Percentiles rank a stretch among this genome's conserved stretches.
phyloP scores from a whole-genome alignment of 2,888 invertebrate species.

The Ametastegia equiseti region DNA sequence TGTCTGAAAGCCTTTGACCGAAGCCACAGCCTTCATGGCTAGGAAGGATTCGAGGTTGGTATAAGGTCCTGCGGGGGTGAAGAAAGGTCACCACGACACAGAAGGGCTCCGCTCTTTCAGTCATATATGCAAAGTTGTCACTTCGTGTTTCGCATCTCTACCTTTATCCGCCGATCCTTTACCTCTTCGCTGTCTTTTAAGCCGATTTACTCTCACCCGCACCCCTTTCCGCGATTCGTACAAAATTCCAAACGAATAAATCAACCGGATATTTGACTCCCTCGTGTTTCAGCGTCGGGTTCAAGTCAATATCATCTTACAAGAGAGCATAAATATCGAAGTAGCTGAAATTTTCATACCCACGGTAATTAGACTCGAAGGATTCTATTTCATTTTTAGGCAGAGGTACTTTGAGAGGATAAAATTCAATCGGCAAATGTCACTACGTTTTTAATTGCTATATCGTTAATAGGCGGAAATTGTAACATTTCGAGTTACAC shows the following conservation, averaged over 20 bases:
- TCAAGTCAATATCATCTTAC: too few species aligned
- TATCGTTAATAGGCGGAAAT: too few species aligned
- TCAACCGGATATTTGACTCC: background rate
- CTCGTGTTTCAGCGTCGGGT: background rate
- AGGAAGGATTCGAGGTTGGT: slow-evolving; percentile 13
- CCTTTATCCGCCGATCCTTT: background rate
- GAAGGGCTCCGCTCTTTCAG: slow-evolving; percentile 12
- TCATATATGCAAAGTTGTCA: slow-evolving; percentile 23
- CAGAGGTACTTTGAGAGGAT: too few species aligned
- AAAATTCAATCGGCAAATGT: background rate
- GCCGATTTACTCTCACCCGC: background rate
- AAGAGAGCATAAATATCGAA: too few species aligned
- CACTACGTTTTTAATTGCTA: background rate
- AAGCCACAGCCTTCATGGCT: slow-evolving; percentile 30
- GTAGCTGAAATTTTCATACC: too few species aligned
- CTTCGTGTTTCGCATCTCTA: background rate
- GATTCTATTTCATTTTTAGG: too few species aligned
- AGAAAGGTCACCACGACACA: slow-evolving; percentile 11
- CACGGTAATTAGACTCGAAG: too few species aligned
- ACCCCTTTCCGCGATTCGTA: background rate
- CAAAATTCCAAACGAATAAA: background rate
- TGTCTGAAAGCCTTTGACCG: slow-evolving; percentile 43
- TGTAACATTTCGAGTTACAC: too few species aligned
- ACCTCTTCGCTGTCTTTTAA: background rate
- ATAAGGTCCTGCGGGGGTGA: background rate